Base-by-base conservation (phyloP, 2,888 invertebrate genomes). In the Zygaena filipendulae region DNA sequence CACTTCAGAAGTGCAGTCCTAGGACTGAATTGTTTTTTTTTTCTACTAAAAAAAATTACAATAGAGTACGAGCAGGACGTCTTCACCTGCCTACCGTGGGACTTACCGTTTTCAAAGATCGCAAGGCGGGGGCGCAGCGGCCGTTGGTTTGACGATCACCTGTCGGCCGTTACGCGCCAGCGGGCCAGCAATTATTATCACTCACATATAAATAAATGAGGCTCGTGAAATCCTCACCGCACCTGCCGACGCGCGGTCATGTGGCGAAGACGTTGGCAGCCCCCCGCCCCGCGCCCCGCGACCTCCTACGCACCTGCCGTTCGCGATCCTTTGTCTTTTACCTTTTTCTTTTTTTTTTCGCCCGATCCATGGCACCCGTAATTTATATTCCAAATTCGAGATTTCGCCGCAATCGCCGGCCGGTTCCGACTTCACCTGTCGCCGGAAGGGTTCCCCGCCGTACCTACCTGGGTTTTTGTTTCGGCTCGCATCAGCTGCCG, bases 341-440 rank as follows among this genome's bases (percentile, higher is more conserved):
- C n/a, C n/a, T n/a, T n/a, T 70, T 75, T 68, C 56, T 53, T 55
- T 59, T 54, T 66, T 71, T 67, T 63, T 59, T 38, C 41, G 40
- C 34, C 47, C n/a, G n/a, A n/a, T n/a, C n/a, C 49, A 52, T 39
- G 38, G 62, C 70, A 61, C 68, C 71, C 71, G 64, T 72, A 68
- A 75, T 74, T 75, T 74, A 69, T 60, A 70, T 66, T 69, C 59
- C 55, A 68, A 63, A 60, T 53, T 61, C 59, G 60, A 64, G 70
- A 75, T 77, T 77, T 63, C 58, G 68, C 64, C 55, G 68, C 68
- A 72, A 74, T 71, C 72, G 61, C 52, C 63, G 62, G 54, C 53
- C n/a, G n/a, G n/a, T n/a, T n/a, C n/a, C n/a, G n/a, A n/a, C n/a
- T 46, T 71, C 79, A 79, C 79, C 79, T 79, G 79, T 75, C 75